Conservation (phyloP, 2,888 invertebrate species). For the Anthophora plumipes region DNA sequence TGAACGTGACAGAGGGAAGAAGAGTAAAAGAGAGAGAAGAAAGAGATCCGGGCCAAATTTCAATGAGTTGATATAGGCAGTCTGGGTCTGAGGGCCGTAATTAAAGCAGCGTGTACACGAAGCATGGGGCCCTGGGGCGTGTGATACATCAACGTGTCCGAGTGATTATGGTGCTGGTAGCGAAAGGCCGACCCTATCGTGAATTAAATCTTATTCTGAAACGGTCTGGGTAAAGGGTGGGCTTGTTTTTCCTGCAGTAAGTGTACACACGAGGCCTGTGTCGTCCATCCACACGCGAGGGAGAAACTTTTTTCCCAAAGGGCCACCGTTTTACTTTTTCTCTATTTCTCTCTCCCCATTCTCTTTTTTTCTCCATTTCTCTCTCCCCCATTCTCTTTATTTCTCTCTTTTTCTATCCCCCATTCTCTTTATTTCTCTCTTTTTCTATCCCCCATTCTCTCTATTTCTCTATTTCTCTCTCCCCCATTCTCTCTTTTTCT, state of each 20-base stretch:
- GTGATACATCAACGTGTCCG: slow-evolving; percentile 72
- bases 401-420: no score
- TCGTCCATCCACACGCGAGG: no score
- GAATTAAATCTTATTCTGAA: slow-evolving; percentile 77
- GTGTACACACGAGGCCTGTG: neutral
- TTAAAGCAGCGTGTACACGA: slow-evolving; percentile 63
- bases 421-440: no score
- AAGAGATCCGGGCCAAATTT: slow-evolving; percentile 51
- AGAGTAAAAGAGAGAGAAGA: neutral
- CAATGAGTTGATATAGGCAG: slow-evolving; percentile 64
- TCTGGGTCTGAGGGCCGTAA: slow-evolving; percentile 58
- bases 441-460: no score
- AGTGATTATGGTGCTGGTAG: slow-evolving; percentile 73
- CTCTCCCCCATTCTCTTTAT: no score
- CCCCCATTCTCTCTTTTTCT: no score
- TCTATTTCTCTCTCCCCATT: no score
- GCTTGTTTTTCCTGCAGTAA: slow-evolving; percentile 50
- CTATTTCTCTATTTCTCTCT: no score
- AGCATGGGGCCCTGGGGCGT: slow-evolving; percentile 32
- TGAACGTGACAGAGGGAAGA: neutral
- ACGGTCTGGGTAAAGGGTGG: slow-evolving; percentile 29
- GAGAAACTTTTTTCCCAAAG: slow-evolving; percentile 19
- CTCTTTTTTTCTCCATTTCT: no score
- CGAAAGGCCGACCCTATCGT: slow-evolving; percentile 72
- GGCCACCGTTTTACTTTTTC: slow-evolving; percentile 39